Base-by-base conservation (phyloP, 1,140 invertebrate species). In the Rhagoletis zephyria region DNA sequence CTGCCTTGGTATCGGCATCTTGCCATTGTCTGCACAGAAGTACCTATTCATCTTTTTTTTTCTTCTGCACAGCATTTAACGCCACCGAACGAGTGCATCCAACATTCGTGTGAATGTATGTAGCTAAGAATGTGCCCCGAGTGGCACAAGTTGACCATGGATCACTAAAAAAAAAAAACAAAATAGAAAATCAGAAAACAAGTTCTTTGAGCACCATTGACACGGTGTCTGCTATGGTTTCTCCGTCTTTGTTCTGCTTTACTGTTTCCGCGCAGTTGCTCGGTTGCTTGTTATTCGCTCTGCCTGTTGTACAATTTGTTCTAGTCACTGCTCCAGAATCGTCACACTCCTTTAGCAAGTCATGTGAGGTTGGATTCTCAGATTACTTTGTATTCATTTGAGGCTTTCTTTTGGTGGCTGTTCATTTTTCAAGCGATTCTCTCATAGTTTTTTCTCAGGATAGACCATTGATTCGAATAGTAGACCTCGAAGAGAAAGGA, bases 61-160 rank as follows among this genome's bases (percentile, higher is more conserved):
- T 16, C 45, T 6, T 77, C 48, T 16, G 16, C 48, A 77, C 40
- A 45, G 12, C 2, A 12, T 30, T 51, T 16, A 77, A 77, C 10
- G 67, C 42, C 67, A 42, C 14, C 48, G 10, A 74, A 74, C 67
- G 70, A 51, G 45, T 10, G 65, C 65, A 30, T 40, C 65, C 3
- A 19, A 19, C 42, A 67, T 16, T 40, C 19, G 4, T 67, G 16
- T 64, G 16, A 14, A 67, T 67, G 19, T 67, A 30, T 40, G 30
- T 12, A 40, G 7, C 3, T 40, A 1, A 12, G 16, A 1, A 6
- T 77, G 70, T 77, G 16, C 63, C 63, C 16, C 9, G 16, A 16
- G 70, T 77, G 70, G 45, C 9, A 48, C 70, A 45, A 51, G 70
- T 77, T 77, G 70, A 77, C 70, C 70, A 48, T 77, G 70, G 70